phyloP scores from a whole-genome alignment of 2,888 invertebrate genomes.

The Xylota sylvarum region DNA sequence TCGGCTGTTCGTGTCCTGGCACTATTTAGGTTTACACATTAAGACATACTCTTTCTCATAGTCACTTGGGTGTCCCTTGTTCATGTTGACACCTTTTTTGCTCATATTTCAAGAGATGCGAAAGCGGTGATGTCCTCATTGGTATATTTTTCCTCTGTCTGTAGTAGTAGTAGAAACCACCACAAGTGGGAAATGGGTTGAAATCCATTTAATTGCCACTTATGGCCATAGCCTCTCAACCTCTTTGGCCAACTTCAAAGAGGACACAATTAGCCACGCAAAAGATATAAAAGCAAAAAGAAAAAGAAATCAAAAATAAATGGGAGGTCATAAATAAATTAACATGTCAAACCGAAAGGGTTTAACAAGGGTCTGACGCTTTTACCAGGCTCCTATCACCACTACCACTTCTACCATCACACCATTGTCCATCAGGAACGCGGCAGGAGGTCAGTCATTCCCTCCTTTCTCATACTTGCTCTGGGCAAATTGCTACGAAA shows the following conservation, averaged over 20 bases:
- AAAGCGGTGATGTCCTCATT: not conserved
- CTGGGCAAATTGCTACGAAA: conserved; percentile 13
- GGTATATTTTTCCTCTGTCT: not conserved
- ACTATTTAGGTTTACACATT: too few species aligned
- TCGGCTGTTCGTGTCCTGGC: too few species aligned
- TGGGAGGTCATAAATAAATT: conserved; percentile 67
- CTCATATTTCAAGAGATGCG: not conserved
- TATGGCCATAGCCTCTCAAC: conserved; percentile 18
- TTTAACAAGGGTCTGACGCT: conserved; percentile 54
- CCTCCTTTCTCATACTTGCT: not conserved
- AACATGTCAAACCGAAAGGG: conserved; percentile 69
- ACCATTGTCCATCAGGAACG: conserved; percentile 46
- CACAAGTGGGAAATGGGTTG: conserved; percentile 26
- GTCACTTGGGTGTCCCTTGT: not conserved
- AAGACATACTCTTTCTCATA: too few species aligned
- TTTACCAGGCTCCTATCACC: conserved; percentile 21
- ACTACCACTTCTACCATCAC: conserved; percentile 13
- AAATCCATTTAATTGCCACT: conserved; percentile 55
- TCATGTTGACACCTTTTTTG: not conserved
- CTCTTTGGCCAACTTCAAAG: conserved; percentile 16
- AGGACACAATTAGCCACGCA: conserved; percentile 48
- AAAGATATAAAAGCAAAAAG: conserved; percentile 17
- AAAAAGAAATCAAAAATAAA: conserved; percentile 24
- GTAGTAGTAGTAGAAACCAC: not conserved
- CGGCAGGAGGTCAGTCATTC: conserved; percentile 21